Base-by-base conservation (phyloP, 1,140 invertebrate genomes). In the Anthonomus grandis region DNA sequence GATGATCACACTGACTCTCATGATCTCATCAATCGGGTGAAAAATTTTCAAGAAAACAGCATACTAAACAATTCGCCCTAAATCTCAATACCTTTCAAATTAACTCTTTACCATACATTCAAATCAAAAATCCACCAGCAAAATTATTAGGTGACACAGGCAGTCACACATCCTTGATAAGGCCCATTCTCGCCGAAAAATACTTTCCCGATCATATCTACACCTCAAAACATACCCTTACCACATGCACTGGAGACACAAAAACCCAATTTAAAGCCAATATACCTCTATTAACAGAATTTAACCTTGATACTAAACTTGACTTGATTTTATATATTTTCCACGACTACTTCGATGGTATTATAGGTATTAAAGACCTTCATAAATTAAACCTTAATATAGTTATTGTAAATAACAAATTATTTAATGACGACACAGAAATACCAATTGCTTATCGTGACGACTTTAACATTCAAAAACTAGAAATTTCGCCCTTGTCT, bases 101-200 rank as follows among this genome's bases (percentile, higher is more conserved):
- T 15, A 63, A 63, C 31, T 44, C 39, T 18, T 50, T 65, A 42
- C 62, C 64, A 2, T 65, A 59, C 17, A 65, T 65, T 15, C 13
- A 60, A 56, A 42, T 64, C 24, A 9, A 41, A 22, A 42, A 62
- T 9, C 60, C 62, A 9, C 55, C 37, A 0, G 19, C 55, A 38
- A 50, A 64, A 60, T 38, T 64, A 39, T 45, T 66, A 62, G 51
- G 64, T 4, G 64, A 64, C 19, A 64, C 62, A 5, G 59, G 64
- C n/a, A 57, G 54, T 55, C 42, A 48, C 39, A 31, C 21, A 24
- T 62, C 59, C 13, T 36, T 65, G 2, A 24, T 64, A 23, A 42
- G 57, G 53, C 62, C 55, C 3, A 59, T 19, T 19, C 46, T 63
- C 17, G 51, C 45, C 5, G 46, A 63, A 55, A 52, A 60, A 22